These are phyloP conservation scores for Magallana gigas DNA, from an alignment of 1,140 invertebrate genomes.

Conservation along the genomic window DNA sequence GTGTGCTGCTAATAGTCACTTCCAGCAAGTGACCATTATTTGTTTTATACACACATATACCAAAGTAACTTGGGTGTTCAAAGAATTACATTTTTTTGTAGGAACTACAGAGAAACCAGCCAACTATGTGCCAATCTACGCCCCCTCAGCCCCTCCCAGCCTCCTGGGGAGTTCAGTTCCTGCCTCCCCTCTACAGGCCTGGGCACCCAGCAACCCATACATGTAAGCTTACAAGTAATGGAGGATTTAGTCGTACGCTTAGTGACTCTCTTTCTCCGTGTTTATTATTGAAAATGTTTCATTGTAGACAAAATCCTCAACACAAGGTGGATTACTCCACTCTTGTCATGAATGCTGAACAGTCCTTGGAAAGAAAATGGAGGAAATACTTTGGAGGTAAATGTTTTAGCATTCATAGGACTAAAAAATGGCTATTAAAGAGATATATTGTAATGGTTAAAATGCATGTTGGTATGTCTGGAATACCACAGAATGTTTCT, in stretches of 20 bases:
- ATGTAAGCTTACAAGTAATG: slow-evolving; percentile 53
- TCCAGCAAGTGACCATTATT: no score
- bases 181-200: slow-evolving; percentile 52
- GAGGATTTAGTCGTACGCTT: no score
- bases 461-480: neutral
- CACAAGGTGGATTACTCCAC: slow-evolving; percentile 70
- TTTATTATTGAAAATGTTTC: neutral
- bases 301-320: slow-evolving; percentile 62
- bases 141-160: slow-evolving; percentile 43
- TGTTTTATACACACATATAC: no score
- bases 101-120: neutral
- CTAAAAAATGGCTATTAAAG: neutral
- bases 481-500: no score
- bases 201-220: slow-evolving; percentile 58
- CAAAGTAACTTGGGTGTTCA: no score
- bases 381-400: slow-evolving; percentile 76
- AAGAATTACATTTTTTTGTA: neutral
- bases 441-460: neutral
- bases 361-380: slow-evolving; percentile 75
- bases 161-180: slow-evolving; percentile 42
- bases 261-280: neutral
- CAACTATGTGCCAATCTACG: slow-evolving; percentile 48
- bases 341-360: slow-evolving; percentile 71
- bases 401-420: neutral
- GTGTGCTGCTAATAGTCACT: no score